Evolutionary conservation across 2,113 vertebrate genomes (phyloP).

Genomic region (Malurus alboscapulatus): DNA sequence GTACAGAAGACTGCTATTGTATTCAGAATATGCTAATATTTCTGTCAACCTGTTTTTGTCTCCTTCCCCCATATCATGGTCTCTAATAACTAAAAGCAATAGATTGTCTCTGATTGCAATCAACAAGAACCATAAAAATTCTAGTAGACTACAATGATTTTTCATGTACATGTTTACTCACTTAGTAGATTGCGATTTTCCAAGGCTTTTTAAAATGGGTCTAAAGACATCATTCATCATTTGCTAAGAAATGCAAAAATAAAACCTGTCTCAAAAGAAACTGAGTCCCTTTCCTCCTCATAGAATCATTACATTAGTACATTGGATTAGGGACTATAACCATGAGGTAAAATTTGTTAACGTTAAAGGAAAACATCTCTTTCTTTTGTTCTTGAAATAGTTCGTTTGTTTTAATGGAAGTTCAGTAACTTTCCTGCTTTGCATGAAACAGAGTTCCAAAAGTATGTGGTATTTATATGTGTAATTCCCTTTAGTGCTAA

Average conservation of each 20-base stretch:
- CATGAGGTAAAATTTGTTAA: neutral
- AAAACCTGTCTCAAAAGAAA: neutral
- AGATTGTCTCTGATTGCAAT: neutral
- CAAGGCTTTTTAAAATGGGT: neutral
- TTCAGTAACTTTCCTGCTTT: constrained; percentile 1
- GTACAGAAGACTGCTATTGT: neutral
- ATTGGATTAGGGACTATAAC: neutral
- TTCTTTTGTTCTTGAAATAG: neutral
- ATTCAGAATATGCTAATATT: neutral
- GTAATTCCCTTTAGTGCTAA: constrained; percentile 47
- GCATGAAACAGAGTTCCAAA: neutral
- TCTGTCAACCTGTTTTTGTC: constrained; percentile 19
- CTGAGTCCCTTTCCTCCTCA: neutral
- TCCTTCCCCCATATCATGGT: neutral
- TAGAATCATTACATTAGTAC: neutral
- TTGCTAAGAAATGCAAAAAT: neutral
- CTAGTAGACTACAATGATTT: neutral
- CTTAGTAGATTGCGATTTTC: neutral
- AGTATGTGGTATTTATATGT: neutral
- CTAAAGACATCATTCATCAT: neutral
- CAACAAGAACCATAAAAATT: neutral
- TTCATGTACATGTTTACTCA: neutral
- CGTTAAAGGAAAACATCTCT: neutral
- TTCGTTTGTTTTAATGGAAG: neutral
- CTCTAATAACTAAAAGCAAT: neutral